A percentile compares a stretch with the other conserved stretches of the same genome.
Conservation (phyloP, 1,140 invertebrate genomes). For the Halotydeus destructor region DNA sequence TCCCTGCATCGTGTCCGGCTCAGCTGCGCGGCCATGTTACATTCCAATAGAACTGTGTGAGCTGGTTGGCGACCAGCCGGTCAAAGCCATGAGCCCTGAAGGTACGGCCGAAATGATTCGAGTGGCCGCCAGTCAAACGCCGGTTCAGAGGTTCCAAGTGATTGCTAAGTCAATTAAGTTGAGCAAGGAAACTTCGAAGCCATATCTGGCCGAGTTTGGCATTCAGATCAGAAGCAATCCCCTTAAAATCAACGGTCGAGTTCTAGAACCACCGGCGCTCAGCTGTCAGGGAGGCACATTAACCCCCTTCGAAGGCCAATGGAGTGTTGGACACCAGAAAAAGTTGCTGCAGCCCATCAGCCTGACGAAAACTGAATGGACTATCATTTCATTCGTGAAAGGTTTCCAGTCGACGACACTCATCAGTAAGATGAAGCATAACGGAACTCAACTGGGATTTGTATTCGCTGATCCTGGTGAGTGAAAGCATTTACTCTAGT, state of each 20-base stretch:
- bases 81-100: background rate
- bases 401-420: background rate
- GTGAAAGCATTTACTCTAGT: no score
- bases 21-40: background rate
- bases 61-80: background rate
- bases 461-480: background rate
- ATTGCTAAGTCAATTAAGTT: background rate
- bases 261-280: background rate
- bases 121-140: background rate
- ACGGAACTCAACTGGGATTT: background rate
- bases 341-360: slow-evolving; percentile 13
- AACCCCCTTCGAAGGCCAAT: background rate
- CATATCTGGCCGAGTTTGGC: background rate
- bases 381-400: background rate
- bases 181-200: background rate
- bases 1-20: background rate
- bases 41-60: background rate
- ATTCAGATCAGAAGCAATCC: background rate
- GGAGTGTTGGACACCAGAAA: background rate
- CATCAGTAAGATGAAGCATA: background rate
- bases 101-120: background rate
- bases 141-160: background rate
- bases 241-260: background rate
- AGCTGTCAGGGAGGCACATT: background rate
- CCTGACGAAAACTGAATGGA: slow-evolving; percentile 17